phyloP scores from a whole-genome alignment of 1,140 invertebrate species.

The Oncopeltus fasciatus region DNA sequence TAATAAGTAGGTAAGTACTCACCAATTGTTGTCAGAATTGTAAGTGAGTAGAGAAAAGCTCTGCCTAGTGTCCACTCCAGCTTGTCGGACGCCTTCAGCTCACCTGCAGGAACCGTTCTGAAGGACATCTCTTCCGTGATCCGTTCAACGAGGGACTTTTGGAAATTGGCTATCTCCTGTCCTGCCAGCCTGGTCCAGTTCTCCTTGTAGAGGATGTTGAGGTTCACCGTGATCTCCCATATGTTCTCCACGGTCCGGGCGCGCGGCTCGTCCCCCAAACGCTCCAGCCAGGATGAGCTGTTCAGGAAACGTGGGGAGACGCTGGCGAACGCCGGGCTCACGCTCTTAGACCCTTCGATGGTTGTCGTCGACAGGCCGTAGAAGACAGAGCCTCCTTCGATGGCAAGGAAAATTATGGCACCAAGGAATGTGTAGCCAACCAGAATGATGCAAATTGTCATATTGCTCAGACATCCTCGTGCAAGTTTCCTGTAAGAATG shows the following conservation, averaged over 20 bases:
- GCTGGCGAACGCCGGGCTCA: slow-evolving; percentile 16
- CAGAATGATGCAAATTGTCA: slow-evolving; percentile 73
- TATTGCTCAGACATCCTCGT: slow-evolving; percentile 64
- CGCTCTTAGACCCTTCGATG: slow-evolving; percentile 23
- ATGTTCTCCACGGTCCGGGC: slow-evolving; percentile 71
- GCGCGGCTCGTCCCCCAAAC: slow-evolving; percentile 44
- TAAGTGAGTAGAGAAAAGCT: slow-evolving; percentile 89
- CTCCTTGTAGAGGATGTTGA: slow-evolving; percentile 86
- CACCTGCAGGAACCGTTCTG: neutral
- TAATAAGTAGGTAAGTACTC: slow-evolving; percentile 32
- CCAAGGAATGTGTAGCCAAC: slow-evolving; percentile 80
- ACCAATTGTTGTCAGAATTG: slow-evolving; percentile 92
- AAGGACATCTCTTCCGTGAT: slow-evolving; percentile 52
- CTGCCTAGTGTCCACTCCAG: slow-evolving; percentile 81
- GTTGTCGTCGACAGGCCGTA: slow-evolving; percentile 16
- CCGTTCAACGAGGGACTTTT: slow-evolving; percentile 66
- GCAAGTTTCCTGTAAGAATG: slow-evolving; percentile 44
- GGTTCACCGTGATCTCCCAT: slow-evolving; percentile 85
- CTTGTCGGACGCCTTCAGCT: neutral
- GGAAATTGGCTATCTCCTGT: slow-evolving; percentile 76
- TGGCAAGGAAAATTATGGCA: slow-evolving; percentile 81
- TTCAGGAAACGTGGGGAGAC: slow-evolving; percentile 27
- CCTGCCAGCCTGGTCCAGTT: slow-evolving; percentile 83
- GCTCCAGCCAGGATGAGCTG: slow-evolving; percentile 30
- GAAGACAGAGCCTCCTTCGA: slow-evolving; percentile 57